Evolutionary conservation across 2,888 invertebrate species (phyloP).

Genomic region (Leptothorax acervorum): DNA sequence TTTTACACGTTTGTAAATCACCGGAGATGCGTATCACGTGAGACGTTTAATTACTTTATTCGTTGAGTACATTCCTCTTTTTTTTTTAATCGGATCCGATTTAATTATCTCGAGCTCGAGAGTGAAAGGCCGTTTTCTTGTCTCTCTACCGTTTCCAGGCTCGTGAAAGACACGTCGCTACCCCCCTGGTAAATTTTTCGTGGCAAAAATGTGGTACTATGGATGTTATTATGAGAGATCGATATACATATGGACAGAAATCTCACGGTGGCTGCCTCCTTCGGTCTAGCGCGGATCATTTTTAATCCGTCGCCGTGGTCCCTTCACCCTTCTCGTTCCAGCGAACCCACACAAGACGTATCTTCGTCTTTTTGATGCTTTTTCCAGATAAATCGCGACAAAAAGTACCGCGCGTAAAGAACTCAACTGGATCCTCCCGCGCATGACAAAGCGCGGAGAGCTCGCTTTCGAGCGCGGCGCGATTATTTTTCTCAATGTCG

Average conservation of each 20-base stretch:
- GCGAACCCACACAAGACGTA: not conserved
- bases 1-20: not conserved
- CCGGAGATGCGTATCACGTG: not conserved
- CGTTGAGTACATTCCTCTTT: not conserved
- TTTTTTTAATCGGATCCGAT: slow-evolving; percentile 10
- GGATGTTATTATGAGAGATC: slow-evolving; percentile 62
- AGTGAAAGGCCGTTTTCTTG: not conserved
- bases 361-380: not conserved
- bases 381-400: not conserved
- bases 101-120: not conserved
- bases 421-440: not conserved
- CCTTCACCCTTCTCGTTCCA: not conserved
- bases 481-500: not conserved
- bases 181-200: slow-evolving; percentile 71
- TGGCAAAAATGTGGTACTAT: not conserved
- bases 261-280: slow-evolving; percentile 61
- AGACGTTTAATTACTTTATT: slow-evolving; percentile 5
- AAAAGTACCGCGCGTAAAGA: not conserved
- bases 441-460: not conserved
- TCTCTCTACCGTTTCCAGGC: slow-evolving; percentile 63
- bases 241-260: slow-evolving; percentile 69
- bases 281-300: slow-evolving; percentile 55
- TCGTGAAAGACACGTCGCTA: slow-evolving; percentile 57
- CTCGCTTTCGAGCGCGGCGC: not conserved
- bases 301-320: slow-evolving; percentile 57